These are phyloP conservation scores for Metopia argyrocephala DNA, from an alignment of 2,888 invertebrate species.

Conservation along the genomic window DNA sequence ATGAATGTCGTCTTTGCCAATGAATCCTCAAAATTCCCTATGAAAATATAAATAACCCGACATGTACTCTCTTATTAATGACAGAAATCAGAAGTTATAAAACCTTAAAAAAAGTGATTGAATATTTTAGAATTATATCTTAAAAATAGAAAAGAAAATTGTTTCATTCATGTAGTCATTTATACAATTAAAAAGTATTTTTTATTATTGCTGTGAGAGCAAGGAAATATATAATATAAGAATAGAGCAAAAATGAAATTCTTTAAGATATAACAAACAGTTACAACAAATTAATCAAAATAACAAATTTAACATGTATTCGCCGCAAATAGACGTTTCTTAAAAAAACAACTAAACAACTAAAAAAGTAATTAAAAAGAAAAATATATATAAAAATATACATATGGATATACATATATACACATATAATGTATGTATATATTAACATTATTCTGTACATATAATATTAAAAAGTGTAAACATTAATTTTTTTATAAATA, in stretches of 20 bases:
- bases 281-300: constrained; percentile 45
- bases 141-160: constrained; percentile 50
- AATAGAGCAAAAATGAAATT: not conserved
- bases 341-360: constrained; percentile 37
- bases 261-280: constrained; percentile 34
- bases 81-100: constrained; percentile 36
- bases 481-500: constrained; percentile 61
- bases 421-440: constrained; percentile 25
- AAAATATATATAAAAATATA: constrained; percentile 38
- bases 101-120: constrained; percentile 7
- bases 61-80: constrained; percentile 24
- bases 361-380: constrained; percentile 21
- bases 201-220: constrained; percentile 29
- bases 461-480: constrained; percentile 28
- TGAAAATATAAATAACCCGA: constrained; percentile 46
- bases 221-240: constrained; percentile 4
- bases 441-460: constrained; percentile 45
- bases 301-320: constrained; percentile 46
- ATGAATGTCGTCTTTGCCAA: constrained; percentile 32
- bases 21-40: constrained; percentile 20
- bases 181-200: constrained; percentile 30
- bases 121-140: constrained; percentile 51
- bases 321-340: constrained; percentile 53
- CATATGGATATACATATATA: constrained; percentile 24
- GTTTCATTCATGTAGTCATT: constrained; percentile 56